Conservation (phyloP, 2,888 invertebrate species). For the Drosophila ezoana region DNA sequence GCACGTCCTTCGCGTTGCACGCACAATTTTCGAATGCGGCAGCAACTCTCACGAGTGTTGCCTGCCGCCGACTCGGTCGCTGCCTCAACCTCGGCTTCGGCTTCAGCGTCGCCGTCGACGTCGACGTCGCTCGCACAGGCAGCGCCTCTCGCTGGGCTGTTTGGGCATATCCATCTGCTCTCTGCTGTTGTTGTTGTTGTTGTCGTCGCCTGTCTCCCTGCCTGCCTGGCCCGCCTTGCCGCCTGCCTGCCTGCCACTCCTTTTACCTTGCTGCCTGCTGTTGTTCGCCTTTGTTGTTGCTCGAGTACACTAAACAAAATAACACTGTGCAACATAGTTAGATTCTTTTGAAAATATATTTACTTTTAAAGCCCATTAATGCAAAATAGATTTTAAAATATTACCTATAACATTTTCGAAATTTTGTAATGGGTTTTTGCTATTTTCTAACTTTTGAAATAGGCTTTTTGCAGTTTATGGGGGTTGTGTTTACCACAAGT, state of each 20-base stretch:
- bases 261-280: not conserved
- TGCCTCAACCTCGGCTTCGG: not conserved
- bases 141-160: slow-evolving; percentile 10
- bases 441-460: too few species aligned
- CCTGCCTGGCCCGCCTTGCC: too few species aligned
- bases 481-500: too few species aligned
- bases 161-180: slow-evolving; percentile 50
- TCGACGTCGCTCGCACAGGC: slow-evolving; percentile 3
- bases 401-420: too few species aligned
- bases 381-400: too few species aligned
- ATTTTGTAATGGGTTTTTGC: too few species aligned
- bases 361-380: too few species aligned
- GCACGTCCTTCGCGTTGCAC: slow-evolving; percentile 81
- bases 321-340: too few species aligned
- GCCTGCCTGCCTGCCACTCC: slow-evolving; percentile 13
- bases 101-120: slow-evolving; percentile 14
- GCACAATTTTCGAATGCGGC: slow-evolving; percentile 80
- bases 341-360: too few species aligned
- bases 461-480: too few species aligned
- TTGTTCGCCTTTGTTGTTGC: too few species aligned
- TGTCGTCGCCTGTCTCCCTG: slow-evolving; percentile 13
- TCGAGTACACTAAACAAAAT: too few species aligned
- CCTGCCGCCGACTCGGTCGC: slow-evolving; percentile 4
- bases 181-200: slow-evolving; percentile 19
- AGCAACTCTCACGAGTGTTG: slow-evolving; percentile 22